Base-by-base conservation (phyloP, 2,797 vertebrate species). In the Zonotrichia albicollis region DNA sequence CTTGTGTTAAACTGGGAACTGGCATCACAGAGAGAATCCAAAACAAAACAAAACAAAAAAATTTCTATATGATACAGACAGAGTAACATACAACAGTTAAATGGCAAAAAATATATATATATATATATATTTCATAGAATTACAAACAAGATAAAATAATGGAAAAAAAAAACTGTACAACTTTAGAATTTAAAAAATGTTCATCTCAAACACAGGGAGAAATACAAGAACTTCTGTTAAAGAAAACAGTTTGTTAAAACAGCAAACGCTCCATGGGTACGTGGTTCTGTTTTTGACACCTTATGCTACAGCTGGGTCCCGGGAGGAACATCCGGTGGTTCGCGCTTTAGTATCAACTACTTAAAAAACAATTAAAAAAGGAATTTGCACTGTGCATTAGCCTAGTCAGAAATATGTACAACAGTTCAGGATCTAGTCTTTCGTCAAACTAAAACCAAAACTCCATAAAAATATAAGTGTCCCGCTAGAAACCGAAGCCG, bases 31-130 rank as follows among this genome's bases (percentile, higher is more conserved):
- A 98, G 97, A 98, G 95, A 97, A 98, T 88, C 95, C 45, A 96
- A 98, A 97, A 43, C 94, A 97, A 97, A 98, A 89, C 97, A 95
- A 98, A 97, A 95, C 76, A 72, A 95, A 97, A 95, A 93, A 76
- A 75, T 23, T 96, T 97, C 96, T 98, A 97, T 98, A 98, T 98
- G 98, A 97, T 98, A 99, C 98, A 99, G 96, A 97, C 98, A 97
- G 98, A 98, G 98, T 98, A 98, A 98, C 98, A 98, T 98, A 98
- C 98, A 99, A 99, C 98, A 98, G 98, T 97, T 98, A 98, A 98
- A 98, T 98, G 98, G 97, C 94, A 94, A 96, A 98, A 97, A 89
- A 42, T 17, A 96, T 89, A 98, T 97, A 98, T 98, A 50, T 53
- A 96, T 97, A 96, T 97, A 97, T 98, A 98, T 97, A 97, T 98